These are phyloP conservation scores for Epinephelus malabaricus DNA, from an alignment of 2,797 vertebrate genomes.

Conservation along the genomic window DNA sequence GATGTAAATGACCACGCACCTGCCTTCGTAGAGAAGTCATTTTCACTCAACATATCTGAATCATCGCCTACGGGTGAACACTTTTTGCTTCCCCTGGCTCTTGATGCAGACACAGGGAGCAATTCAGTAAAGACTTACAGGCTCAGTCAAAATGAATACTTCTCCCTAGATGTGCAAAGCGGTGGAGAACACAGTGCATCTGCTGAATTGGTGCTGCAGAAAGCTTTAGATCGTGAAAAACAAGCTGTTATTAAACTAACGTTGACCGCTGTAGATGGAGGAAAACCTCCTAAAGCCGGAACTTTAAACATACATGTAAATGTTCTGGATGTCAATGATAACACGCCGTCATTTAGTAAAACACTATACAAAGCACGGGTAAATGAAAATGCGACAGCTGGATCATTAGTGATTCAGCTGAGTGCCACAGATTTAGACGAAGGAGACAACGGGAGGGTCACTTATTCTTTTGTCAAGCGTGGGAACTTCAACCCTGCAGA, in stretches of 20 bases:
- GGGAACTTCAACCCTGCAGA: conserved; percentile 56
- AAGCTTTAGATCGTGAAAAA: conserved; percentile 86
- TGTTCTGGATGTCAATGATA: conserved; percentile 87
- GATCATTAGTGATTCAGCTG: conserved; percentile 60
- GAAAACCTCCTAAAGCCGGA: conserved; percentile 82
- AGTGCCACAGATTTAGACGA: conserved; percentile 80
- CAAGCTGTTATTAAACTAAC: conserved; percentile 72
- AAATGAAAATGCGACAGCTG: conserved; percentile 75
- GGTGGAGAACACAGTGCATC: conserved; percentile 76
- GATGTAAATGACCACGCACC: conserved; percentile 85
- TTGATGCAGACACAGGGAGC: conserved; percentile 84
- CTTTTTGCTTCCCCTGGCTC: conserved; percentile 84
- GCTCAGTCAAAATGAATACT: conserved; percentile 83
- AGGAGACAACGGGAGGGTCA: conserved; percentile 75
- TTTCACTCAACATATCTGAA: conserved; percentile 84
- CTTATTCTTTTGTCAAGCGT: conserved; percentile 81
- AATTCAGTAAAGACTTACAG: conserved; percentile 86
- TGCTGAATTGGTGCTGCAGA: conserved; percentile 81
- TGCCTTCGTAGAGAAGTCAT: conserved; percentile 65
- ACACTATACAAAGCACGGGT: conserved; percentile 80
- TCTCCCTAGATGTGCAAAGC: conserved; percentile 79
- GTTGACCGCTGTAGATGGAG: conserved; percentile 85
- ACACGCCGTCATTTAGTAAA: conserved; percentile 80
- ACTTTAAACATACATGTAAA: conserved; percentile 78
- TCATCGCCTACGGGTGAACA: conserved; percentile 73